Percentiles rank a stretch among this genome's conserved stretches.
phyloP scores from a whole-genome alignment of 2,888 invertebrate genomes.

The Morinoia aosen region DNA sequence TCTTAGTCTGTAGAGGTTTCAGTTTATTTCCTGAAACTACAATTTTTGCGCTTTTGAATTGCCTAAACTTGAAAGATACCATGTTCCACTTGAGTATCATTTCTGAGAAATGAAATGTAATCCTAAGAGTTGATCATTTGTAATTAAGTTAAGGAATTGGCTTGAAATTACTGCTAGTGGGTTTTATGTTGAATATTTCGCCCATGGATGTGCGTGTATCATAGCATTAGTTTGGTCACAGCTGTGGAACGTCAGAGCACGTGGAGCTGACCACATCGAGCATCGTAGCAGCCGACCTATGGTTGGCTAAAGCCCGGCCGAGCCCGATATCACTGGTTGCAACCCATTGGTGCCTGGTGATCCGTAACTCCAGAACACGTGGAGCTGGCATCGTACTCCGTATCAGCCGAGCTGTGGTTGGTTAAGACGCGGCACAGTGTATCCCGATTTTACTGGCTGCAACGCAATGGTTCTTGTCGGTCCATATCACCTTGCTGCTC shows the following conservation, averaged over 20 bases:
- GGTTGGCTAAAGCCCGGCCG: background rate
- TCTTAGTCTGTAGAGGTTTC: too few species aligned
- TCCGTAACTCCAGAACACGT: background rate
- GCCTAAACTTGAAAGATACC: background rate
- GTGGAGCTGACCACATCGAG: background rate
- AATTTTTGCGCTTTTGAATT: background rate
- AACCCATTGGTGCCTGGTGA: background rate
- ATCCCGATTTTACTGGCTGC: background rate
- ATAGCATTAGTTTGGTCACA: too few species aligned
- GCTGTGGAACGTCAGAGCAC: background rate
- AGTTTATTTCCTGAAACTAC: too few species aligned
- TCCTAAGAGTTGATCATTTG: too few species aligned
- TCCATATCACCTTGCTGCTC: background rate
- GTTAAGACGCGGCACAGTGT: background rate
- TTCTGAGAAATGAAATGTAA: too few species aligned
- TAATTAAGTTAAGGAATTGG: too few species aligned
- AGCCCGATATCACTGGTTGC: background rate
- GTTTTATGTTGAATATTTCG: too few species aligned
- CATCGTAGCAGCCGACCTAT: background rate
- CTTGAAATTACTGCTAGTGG: too few species aligned
- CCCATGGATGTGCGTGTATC: too few species aligned
- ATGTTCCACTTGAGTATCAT: too few species aligned
- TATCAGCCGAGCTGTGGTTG: background rate
- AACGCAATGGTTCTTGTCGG: background rate
- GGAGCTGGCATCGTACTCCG: background rate